Conservation (phyloP, 64 coral and sea anemone species). For the Anthopleura sola region DNA sequence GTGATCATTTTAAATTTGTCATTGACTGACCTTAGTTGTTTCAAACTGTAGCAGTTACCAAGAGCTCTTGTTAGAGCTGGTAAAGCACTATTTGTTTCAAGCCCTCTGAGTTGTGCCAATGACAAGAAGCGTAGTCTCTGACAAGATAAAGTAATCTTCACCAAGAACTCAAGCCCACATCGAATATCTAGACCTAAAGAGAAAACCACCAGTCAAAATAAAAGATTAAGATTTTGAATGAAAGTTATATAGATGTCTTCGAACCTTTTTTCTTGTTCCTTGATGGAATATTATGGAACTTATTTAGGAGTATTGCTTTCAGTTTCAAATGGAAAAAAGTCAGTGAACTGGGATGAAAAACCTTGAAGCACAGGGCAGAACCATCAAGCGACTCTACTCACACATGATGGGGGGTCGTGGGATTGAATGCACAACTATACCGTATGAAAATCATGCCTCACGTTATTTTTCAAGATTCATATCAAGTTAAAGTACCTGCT, state of each 20-base stretch:
- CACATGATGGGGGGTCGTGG: too few species aligned
- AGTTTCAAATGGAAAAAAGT: too few species aligned
- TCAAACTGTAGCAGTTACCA: constrained; percentile 26
- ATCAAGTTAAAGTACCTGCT: neutral
- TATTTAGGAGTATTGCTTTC: too few species aligned
- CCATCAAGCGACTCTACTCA: too few species aligned
- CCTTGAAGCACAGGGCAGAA: too few species aligned
- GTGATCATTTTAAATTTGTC: too few species aligned
- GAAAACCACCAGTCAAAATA: neutral
- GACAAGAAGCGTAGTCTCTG: constrained; percentile 37
- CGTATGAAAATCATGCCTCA: too few species aligned
- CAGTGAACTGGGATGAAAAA: too few species aligned
- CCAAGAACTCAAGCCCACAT: constrained; percentile 31
- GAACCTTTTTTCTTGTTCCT: neutral
- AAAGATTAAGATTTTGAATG: neutral
- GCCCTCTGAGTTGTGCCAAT: constrained; percentile 36
- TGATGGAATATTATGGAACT: too few species aligned
- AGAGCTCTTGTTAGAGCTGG: constrained; percentile 24
- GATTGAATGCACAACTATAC: too few species aligned
- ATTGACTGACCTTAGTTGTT: constrained; percentile 27
- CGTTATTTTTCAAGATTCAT: neutral
- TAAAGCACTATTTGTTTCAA: neutral
- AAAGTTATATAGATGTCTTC: neutral
- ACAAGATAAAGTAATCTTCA: constrained; percentile 39
- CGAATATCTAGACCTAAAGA: constrained; percentile 33